Base-by-base conservation (phyloP, 1,140 invertebrate species). In the Solen grandis region DNA sequence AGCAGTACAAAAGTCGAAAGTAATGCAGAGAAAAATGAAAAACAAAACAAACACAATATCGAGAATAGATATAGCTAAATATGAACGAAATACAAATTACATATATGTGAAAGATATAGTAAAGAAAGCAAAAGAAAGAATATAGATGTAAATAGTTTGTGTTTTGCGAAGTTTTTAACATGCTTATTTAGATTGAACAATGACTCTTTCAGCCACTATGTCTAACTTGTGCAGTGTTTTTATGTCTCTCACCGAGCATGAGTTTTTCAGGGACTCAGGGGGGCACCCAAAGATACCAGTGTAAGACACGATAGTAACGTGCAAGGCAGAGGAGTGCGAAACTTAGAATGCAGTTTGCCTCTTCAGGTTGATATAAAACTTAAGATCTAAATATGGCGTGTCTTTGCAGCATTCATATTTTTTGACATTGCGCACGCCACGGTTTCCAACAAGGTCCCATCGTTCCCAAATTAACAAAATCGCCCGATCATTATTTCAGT, bases 251-350 rank as follows among this genome's bases (percentile, higher is more conserved):
- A 93, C 92, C 92, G 55, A 93, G 81, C 52, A 90, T 88, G 41
- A 93, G 88, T 85, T 93, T 93, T n/a, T 92, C 91, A 8, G 92
- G 91, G 10, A 91, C 92, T 70, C 92, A 92, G 13, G 92, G 92
- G 22, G 92, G 92, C n/a, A 93, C 86, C 92, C 91, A 93, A 84
- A 93, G 92, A 33, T 38, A 92, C 90, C 68, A 92, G 81, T 8
- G 92, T 93, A 19, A 93, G 84, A 2, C 87, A 86, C 8, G 91
- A 92, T 14, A 93, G 85, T 13, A 92, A 82, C 25, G 88, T 88
- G 81, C 90, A 91, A 0, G 92, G 92, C 60, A 93, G 83, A 92
- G 88, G 8, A 93, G 84, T 73, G 92, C 92, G 75, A 90, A 91
- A 29, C 88, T 91, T 92, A 93, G 76, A 92, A 92, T 3, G 89